Base-by-base conservation (phyloP, 2,888 invertebrate genomes). In the Napeogenes sylphis region DNA sequence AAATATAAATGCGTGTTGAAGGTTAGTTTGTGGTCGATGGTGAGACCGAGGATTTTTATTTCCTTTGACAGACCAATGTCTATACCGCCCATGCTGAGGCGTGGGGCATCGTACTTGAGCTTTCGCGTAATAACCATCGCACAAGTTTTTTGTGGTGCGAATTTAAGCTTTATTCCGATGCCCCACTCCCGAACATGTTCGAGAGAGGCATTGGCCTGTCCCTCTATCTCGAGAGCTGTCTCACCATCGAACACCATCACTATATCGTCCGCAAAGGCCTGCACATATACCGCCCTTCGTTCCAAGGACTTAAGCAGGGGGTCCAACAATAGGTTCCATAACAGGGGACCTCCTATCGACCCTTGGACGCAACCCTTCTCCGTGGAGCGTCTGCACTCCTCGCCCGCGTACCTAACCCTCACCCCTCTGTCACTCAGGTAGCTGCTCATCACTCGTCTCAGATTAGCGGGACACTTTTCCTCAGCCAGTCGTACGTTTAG, bases 341-440 rank as follows among this genome's bases (percentile, higher is more conserved):
- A 38, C 32, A 33, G 56, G 2, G 65, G 67, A 6, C 69, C 67
- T 13, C 64, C 60, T 30, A 62, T 67, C 0, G 69, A 69, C 3
- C 67, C 67, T 30, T 67, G 67, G 3, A 68, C 62, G 42, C 69
- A 68, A 10, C 67, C 65, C 33, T 69, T 69, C 4, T 45, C 61
- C 0, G 67, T 69, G 2, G 2, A 30, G 13, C 38, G 59, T 10
- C 14, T 13, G 42, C 4, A 12, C 32, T 38, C 45, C 32, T 42
- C 46, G 4, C 64, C 64, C 14, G 62, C 58, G 38, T 63, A 66
- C 13, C 55, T 55, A 0, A 66, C 45, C 10, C 3, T 58, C 1
- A 69, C 62, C 42, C 33, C 62, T 10, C 67, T 30, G 55, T 62
- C 53, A 1, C 30, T 14, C 0, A 69, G 59, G 59, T 69, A 68